Conservation (phyloP, 2,113 vertebrate species). For the Gallinago undulata region DNA sequence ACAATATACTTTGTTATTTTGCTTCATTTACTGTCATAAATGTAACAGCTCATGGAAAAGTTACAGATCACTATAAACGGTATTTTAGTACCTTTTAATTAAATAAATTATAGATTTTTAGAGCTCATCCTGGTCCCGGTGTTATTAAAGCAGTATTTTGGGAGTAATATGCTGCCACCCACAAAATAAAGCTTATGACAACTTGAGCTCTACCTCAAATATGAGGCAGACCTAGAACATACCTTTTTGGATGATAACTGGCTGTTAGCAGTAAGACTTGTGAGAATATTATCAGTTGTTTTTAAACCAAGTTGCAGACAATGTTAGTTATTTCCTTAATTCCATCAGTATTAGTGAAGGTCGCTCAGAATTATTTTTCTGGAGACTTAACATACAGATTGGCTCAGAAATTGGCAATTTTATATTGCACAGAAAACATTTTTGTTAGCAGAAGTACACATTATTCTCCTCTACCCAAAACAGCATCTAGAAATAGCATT, state of each 20-base stretch:
- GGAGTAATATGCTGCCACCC: neutral
- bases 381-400: neutral
- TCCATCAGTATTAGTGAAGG: neutral
- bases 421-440: neutral
- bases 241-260: neutral
- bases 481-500: neutral
- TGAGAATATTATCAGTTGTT: neutral
- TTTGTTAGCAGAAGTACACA: neutral
- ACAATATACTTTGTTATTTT: neutral
- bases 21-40: neutral
- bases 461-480: neutral
- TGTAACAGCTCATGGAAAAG: neutral
- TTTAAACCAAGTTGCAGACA: neutral
- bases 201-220: neutral
- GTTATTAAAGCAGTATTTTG: neutral
- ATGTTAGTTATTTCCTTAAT: neutral
- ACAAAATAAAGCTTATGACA: neutral
- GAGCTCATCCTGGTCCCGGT: neutral
- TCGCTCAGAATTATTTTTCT: neutral
- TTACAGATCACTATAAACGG: neutral
- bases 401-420: neutral
- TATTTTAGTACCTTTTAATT: neutral
- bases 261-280: neutral
- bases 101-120: neutral
- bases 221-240: neutral